Evolutionary conservation across 2,113 vertebrate species (phyloP), one percentile per base, ranked within the genome.

Genomic region (Microtus pennsylvanicus): DNA sequence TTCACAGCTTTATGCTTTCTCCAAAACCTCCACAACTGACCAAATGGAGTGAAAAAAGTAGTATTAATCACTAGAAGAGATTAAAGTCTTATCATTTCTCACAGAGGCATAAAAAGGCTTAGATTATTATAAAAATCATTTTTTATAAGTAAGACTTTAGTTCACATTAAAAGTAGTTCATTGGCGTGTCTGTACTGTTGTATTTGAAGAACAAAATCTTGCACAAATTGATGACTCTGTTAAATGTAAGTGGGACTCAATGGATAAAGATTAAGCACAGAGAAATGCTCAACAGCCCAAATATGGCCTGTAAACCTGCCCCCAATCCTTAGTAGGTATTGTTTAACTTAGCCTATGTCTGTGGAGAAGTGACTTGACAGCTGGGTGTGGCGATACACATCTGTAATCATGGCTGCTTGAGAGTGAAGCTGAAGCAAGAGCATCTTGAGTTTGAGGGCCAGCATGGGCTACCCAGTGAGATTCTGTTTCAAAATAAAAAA

Each of bases 111-210:
- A n/a, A 63, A 81, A 96, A 95, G 78, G 87, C 55, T 81, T 67
- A 70, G 38, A 80, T 38, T 96, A 91, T 96, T 91, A 89, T 5
- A 88, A 82, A 94, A 96, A 89, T 26, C 35, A 78, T 58, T 95
- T 89, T 92, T 50, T 89, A 70, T 80, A 97, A 96, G 70, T 88
- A 81, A 93, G 65, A 96, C 78, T 95, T 97, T 86, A 75, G 52
- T 94, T 93, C 42, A 81, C 14, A 87, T 85, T 65, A 80, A 96
- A 86, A 95, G 69, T 75, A 90, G 90, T 81, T 87, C 3, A 82
- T 17, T 75, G 14, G 42, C 89, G 80, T 75, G 24, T 80, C 61
- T 86, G 7, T 83, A 63, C 55, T 28, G 30, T 67, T 96, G 28
- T 63, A 85, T 75, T 83, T 89, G 83, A 97, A 94, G 72, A 76